Conservation (phyloP, 2,888 invertebrate species). For the Papilio protenor region DNA sequence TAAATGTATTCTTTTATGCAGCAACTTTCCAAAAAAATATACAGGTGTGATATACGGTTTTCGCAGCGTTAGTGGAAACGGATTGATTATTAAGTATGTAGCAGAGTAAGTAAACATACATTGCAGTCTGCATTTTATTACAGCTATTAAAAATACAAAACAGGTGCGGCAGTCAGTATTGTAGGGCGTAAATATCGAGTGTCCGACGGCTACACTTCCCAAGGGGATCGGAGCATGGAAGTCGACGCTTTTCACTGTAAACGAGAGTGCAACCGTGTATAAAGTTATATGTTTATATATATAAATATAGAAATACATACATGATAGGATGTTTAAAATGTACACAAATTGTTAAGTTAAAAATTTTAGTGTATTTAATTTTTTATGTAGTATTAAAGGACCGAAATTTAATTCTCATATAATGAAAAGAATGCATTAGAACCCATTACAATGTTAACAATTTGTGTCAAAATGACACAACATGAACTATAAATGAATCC, state of each 20-base stretch:
- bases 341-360: not conserved
- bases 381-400: no score
- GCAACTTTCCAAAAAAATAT: not conserved
- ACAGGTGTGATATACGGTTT: not conserved
- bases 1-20: not conserved
- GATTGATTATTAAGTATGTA: not conserved
- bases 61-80: not conserved
- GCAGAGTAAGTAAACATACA: constrained; percentile 22
- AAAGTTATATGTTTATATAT: not conserved
- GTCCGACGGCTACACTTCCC: constrained; percentile 32
- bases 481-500: not conserved
- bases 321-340: not conserved
- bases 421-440: not conserved
- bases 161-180: constrained; percentile 27
- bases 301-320: not conserved
- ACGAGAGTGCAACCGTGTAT: constrained; percentile 15
- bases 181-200: constrained; percentile 37
- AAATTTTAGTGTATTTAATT: not conserved
- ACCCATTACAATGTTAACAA: not conserved
- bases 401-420: not conserved
- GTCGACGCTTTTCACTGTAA: constrained; percentile 32
- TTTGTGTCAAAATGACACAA: constrained; percentile 21
- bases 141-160: constrained; percentile 35
- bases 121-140: constrained; percentile 25
- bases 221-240: constrained; percentile 31